A percentile compares a stretch with the other conserved stretches of the same genome.
Evolutionary conservation across 37 sponge, comb jelly and placozoan species (phyloP).

Genomic region (Halisarca cf. caerulea): DNA sequence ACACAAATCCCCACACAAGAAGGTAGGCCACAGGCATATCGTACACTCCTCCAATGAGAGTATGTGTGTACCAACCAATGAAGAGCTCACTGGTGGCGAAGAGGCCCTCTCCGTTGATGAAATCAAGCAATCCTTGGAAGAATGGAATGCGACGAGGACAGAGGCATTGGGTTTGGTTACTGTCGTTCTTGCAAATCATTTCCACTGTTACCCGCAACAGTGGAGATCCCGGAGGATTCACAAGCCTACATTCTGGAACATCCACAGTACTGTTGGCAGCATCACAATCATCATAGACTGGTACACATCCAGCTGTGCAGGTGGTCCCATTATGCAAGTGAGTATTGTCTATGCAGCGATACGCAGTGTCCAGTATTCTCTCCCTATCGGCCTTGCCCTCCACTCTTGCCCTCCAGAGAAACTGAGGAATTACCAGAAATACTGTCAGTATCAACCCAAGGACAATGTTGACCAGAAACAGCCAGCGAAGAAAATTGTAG

Average conservation of each 20-base stretch:
- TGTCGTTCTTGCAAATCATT: not conserved
- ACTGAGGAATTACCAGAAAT: constrained; percentile 6
- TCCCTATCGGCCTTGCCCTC: not conserved
- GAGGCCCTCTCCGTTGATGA: constrained; percentile 9
- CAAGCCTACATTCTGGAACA: not conserved
- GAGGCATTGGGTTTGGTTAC: not conserved
- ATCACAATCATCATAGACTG: not conserved
- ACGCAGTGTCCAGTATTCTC: not conserved
- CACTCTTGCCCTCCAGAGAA: constrained; percentile 9
- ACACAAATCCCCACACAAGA: not conserved
- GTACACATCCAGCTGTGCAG: not conserved
- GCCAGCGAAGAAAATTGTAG: constrained; percentile 23
- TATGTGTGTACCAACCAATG: constrained; percentile 21
- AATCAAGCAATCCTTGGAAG: not conserved
- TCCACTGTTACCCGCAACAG: not conserved
- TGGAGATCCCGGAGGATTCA: not conserved
- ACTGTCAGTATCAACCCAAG: not conserved
- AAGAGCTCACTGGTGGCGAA: constrained; percentile 16
- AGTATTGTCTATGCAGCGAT: not conserved
- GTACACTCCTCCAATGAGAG: not conserved
- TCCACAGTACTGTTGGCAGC: not conserved
- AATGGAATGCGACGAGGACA: not conserved
- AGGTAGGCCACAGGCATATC: constrained; percentile 21
- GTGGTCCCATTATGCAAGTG: not conserved
- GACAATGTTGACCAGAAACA: not conserved